Percentiles rank a stretch among this genome's conserved stretches.
phyloP scores from a whole-genome alignment of 2,888 invertebrate genomes.

The Meganola albula region DNA sequence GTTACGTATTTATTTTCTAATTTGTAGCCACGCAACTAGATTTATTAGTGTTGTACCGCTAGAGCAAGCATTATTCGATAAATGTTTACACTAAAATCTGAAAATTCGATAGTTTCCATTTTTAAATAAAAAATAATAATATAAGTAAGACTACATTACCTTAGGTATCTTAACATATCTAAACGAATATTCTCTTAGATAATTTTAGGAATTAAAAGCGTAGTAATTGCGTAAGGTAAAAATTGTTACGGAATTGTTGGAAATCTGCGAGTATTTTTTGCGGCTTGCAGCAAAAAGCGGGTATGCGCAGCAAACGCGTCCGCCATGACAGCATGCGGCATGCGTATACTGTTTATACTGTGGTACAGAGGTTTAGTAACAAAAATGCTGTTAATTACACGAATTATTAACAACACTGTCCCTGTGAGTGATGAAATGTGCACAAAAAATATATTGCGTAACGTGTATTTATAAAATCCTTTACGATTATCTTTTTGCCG shows the following conservation, averaged over 20 bases:
- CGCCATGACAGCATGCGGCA: slow-evolving; percentile 37
- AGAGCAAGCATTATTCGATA: no score
- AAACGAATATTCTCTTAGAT: no score
- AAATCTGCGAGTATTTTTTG: slow-evolving; percentile 53
- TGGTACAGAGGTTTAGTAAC: slow-evolving; percentile 38
- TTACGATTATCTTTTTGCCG: slow-evolving; percentile 25
- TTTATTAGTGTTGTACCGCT: no score
- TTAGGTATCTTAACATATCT: no score
- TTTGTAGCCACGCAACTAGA: slow-evolving; percentile 18
- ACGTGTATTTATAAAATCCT: slow-evolving; percentile 33
- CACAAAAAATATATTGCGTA: slow-evolving; percentile 56
- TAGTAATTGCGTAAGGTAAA: slow-evolving; percentile 49
- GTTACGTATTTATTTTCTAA: slow-evolving; percentile 27
- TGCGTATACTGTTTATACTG: slow-evolving; percentile 37
- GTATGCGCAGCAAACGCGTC: slow-evolving; percentile 33
- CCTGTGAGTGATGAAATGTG: slow-evolving; percentile 57
- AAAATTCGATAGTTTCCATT: no score
- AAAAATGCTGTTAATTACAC: slow-evolving; percentile 57
- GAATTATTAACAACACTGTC: slow-evolving; percentile 59
- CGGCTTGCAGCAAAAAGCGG: slow-evolving; percentile 16
- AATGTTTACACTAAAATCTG: no score
- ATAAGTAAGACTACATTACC: no score
- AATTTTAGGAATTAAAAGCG: slow-evolving; percentile 33
- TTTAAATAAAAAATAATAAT: no score
- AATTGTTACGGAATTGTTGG: slow-evolving; percentile 45